Evolutionary conservation across 1,140 invertebrate genomes (phyloP), one percentile per base, ranked within the genome.

Genomic region (Aphidius ervi): DNA sequence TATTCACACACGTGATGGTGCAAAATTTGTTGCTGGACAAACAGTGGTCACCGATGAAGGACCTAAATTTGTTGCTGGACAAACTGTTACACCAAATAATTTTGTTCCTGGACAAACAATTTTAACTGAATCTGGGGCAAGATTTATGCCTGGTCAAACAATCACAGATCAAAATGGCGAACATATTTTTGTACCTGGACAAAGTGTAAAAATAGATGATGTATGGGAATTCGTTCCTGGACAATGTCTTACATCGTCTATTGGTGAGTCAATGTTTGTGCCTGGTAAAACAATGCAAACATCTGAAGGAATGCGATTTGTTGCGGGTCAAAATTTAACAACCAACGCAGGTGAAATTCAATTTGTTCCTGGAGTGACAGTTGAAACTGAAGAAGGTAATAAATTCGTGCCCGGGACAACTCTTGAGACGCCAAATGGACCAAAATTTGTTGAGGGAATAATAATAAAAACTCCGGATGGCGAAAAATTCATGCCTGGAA

Each of bases 51-150:
- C 86, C 3, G 78, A 83, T 57, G 84, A 87, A 61, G 86, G 85
- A 1, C 79, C 84, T 6, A 86, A 85, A 70, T 89, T 89, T 68
- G 81, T 89, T 10, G 85, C 86, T 5, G 88, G 87, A 39, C 86
- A 87, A 74, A 70, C 82, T 54, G 63, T 76, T 6, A 62, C 73
- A 20, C 74, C 84, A 56, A 81, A 84, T 56, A 77, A 75, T 42
- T 88, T 88, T 71, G 71, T 87, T 46, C 84, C 88, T 9, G 89
- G 88, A 4, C 88, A 90, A 79, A 83, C 84, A n/a, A 77, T 89
- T n/a, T 68, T 82, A 43, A 83, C 85, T 3, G 81, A 86, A 20
- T 82, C 85, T 31, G 81, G 78, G 31, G 65, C 74, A 0, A 75
- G 79, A 65, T 87, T 87, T 67, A 75, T 86, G 64, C 84, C 85